phyloP scores from a whole-genome alignment of 2,888 invertebrate species.

The Tuta absoluta region DNA sequence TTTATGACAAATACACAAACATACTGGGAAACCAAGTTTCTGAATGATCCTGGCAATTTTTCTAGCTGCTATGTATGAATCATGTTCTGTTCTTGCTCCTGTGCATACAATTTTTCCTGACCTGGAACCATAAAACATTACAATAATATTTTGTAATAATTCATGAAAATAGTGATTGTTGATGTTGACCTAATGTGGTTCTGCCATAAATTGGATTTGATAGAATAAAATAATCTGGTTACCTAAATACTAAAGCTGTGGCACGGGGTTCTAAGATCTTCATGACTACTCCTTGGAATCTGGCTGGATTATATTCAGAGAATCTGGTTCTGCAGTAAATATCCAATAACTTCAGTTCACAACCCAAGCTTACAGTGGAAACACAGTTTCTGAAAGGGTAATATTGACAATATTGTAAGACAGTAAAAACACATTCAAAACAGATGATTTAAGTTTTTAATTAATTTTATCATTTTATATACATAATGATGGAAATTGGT shows the following conservation, averaged over 20 bases:
- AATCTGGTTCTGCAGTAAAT: slow-evolving; percentile 90
- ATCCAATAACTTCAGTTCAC: slow-evolving; percentile 85
- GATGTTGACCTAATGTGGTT: neutral
- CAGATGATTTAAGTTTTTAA: no score
- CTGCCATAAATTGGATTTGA: neutral
- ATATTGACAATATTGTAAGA: neutral
- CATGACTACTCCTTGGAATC: slow-evolving; percentile 92
- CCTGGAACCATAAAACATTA: slow-evolving; percentile 64
- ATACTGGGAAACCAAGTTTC: slow-evolving; percentile 88
- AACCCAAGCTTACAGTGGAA: slow-evolving; percentile 88
- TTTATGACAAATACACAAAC: slow-evolving; percentile 38
- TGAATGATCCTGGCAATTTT: slow-evolving; percentile 92
- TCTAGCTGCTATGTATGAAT: slow-evolving; percentile 88
- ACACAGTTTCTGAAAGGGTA: slow-evolving; percentile 87
- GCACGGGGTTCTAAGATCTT: slow-evolving; percentile 89
- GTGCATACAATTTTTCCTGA: slow-evolving; percentile 93
- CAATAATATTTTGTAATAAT: no score
- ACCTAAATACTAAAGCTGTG: slow-evolving; percentile 85
- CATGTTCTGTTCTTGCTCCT: slow-evolving; percentile 88
- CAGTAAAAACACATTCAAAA: no score
- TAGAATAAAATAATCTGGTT: slow-evolving; percentile 12
- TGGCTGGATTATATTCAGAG: slow-evolving; percentile 90
- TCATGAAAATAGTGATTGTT: neutral
- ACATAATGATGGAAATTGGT: neutral
- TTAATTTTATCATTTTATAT: no score